Percentiles rank a stretch among this genome's conserved stretches.
Evolutionary conservation across 2,797 vertebrate genomes (phyloP).

Genomic region (Notolepis coatsorum): DNA sequence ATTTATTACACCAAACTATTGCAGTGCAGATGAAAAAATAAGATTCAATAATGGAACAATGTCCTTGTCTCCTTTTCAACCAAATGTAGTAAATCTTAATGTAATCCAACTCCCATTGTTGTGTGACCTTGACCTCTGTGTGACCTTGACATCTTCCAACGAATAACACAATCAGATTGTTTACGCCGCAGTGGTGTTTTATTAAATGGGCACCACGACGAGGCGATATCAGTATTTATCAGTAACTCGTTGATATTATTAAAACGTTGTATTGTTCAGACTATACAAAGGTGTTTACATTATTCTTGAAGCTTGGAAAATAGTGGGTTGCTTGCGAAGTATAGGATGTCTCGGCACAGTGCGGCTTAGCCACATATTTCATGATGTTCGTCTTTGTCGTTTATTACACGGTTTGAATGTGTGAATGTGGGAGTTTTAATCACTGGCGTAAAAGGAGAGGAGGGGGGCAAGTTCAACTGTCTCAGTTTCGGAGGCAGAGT

Average conservation of each 20-base stretch:
- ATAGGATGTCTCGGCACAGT: neutral
- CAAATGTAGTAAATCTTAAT: neutral
- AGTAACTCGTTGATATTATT: neutral
- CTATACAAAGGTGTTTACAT: neutral
- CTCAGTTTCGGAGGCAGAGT: too few species aligned
- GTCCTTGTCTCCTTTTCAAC: constrained; percentile 8
- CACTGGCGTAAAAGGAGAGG: too few species aligned
- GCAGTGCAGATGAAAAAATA: neutral
- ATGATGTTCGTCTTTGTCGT: neutral
- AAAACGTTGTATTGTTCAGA: neutral
- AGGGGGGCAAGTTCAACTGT: too few species aligned
- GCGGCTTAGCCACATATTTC: neutral
- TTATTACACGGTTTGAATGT: neutral
- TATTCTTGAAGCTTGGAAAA: too few species aligned
- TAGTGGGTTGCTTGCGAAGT: neutral
- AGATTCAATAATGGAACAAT: neutral
- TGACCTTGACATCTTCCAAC: neutral
- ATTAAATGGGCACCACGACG: neutral
- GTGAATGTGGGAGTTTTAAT: neutral
- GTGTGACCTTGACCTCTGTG: neutral
- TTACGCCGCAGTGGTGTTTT: neutral
- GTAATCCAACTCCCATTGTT: constrained; percentile 2
- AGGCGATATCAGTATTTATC: neutral
- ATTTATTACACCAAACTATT: neutral
- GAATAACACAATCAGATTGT: constrained; percentile 10